Evolutionary conservation across 2,113 vertebrate species (phyloP).

Genomic region (Balaenoptera acutorostrata): DNA sequence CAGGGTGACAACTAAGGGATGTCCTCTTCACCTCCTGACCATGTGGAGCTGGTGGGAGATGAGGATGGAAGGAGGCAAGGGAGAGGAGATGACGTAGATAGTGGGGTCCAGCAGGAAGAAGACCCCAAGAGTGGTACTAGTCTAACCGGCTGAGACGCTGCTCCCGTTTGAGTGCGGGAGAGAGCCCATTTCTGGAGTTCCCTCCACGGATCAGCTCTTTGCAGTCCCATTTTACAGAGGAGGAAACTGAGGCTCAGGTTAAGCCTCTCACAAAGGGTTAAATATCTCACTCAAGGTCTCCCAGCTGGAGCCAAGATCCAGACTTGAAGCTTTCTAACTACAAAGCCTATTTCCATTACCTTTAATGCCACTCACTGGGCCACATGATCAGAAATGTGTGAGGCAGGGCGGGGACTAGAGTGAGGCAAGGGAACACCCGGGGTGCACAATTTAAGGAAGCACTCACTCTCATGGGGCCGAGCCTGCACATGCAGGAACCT

Average conservation of each 20-base stretch:
- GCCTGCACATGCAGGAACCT: fast-evolving
- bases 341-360: background rate
- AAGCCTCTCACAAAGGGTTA: background rate
- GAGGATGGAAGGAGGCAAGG: fast-evolving
- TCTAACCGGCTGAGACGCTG: background rate
- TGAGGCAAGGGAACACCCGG: background rate
- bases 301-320: background rate
- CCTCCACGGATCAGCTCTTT: background rate
- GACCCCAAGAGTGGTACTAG: background rate
- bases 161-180: background rate
- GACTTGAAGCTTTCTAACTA: background rate
- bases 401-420: background rate
- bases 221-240: background rate
- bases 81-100: background rate
- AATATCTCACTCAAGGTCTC: background rate
- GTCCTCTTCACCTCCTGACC: background rate
- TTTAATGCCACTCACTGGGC: background rate
- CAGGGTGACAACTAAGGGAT: background rate
- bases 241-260: background rate
- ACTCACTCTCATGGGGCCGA: fast-evolving
- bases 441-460: background rate
- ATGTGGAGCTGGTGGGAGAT: background rate
- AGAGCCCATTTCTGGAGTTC: background rate
- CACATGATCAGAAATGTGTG: background rate
- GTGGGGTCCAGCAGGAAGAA: fast-evolving